Percentiles rank a stretch among this genome's conserved stretches.
Conservation (phyloP, 2,113 vertebrate species). For the Aplodontia rufa region DNA sequence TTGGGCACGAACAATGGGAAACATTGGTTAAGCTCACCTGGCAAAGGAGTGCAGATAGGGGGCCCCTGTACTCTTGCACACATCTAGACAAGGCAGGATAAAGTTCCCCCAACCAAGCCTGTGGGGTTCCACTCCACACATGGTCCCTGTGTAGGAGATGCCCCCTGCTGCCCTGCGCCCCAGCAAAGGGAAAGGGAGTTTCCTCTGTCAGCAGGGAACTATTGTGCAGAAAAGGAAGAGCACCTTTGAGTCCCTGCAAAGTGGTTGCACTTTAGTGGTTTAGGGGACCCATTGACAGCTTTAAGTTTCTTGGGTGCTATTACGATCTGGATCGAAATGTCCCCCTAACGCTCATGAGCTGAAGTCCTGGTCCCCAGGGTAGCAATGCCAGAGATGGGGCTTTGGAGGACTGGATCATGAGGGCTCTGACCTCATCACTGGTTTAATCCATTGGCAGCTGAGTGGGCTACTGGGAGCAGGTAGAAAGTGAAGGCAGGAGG, state of each 20-base stretch:
- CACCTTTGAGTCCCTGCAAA: background rate
- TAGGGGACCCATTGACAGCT: constrained; percentile 8
- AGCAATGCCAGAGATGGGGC: background rate
- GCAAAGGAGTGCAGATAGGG: too few species aligned
- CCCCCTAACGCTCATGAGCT: background rate
- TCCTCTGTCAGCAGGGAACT: background rate
- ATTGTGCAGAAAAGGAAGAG: background rate
- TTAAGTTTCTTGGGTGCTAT: background rate
- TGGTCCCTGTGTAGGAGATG: background rate
- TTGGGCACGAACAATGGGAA: background rate
- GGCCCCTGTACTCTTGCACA: background rate
- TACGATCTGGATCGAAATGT: background rate
- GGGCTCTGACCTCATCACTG: background rate
- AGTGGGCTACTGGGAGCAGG: background rate
- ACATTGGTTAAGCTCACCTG: background rate
- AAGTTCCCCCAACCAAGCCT: background rate
- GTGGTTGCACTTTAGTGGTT: background rate
- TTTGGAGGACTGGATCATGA: too few species aligned
- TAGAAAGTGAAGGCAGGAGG: background rate
- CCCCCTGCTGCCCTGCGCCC: too few species aligned
- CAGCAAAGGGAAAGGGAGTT: background rate
- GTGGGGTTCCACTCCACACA: background rate
- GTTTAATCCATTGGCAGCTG: background rate
- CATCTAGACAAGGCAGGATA: background rate
- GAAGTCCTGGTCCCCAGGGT: background rate